Conservation (phyloP, 2,797 vertebrate genomes). For the Thripadectes ignobilis region DNA sequence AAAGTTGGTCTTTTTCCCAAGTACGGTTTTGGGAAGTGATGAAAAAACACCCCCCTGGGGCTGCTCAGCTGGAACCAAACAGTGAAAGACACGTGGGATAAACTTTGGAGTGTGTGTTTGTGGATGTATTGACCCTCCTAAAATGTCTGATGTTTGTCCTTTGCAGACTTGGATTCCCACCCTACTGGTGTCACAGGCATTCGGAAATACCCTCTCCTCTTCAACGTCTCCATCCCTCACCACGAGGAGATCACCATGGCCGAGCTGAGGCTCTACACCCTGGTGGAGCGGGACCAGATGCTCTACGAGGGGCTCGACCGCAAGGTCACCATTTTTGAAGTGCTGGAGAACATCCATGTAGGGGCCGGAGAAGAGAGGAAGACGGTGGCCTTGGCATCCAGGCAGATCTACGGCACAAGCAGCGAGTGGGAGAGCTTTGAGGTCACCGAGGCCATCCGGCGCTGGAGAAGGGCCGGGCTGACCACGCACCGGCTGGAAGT, state of each 20-base stretch:
- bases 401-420: conserved; percentile 87
- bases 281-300: conserved; percentile 88
- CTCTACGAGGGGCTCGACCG: conserved; percentile 87
- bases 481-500: conserved; percentile 90
- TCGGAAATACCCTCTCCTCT: conserved; percentile 90
- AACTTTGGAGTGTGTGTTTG: rapidly evolving
- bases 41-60: neutral
- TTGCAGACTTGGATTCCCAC: conserved; percentile 84
- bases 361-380: conserved; percentile 57
- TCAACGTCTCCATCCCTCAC: conserved; percentile 93
- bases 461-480: conserved; percentile 84
- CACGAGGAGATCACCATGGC: conserved; percentile 90
- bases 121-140: neutral
- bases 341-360: conserved; percentile 65
- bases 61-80: neutral
- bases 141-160: conserved; percentile 28
- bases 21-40: neutral
- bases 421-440: conserved; percentile 95
- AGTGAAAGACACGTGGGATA: neutral
- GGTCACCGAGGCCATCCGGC: conserved; percentile 85
- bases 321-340: conserved; percentile 91
- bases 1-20: neutral
- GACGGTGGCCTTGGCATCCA: conserved; percentile 82
- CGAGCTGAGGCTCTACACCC: conserved; percentile 92
- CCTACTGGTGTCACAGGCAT: conserved; percentile 77